Evolutionary conservation across 2,113 vertebrate species (phyloP), one percentile per base, ranked within the genome.

Genomic region (Cavia aperea): DNA sequence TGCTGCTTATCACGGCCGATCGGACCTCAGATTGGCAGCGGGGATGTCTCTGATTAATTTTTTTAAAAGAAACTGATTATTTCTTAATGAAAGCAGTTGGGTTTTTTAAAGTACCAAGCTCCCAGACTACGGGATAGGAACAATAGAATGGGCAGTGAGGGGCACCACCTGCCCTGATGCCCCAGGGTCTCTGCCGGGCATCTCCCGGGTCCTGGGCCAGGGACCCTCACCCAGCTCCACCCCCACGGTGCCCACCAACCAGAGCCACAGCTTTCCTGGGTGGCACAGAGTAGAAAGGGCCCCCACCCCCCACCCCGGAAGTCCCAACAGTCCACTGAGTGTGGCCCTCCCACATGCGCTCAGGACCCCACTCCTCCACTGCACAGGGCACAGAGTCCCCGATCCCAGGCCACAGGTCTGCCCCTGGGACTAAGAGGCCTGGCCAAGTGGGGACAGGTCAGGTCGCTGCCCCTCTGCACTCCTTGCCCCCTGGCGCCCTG

Each of bases 401-500:
- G 2, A 23, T 19, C 62, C 6, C 31, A n/a, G 70, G 72, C 58
- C 13, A 29, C 39, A 2, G 51, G 4, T 21, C 19, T 66, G 14
- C n/a, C 87, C 39, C 14, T 15, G 10, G 5, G 10, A 31, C 6
- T 43, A 2, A 0, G 24, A 18, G 1, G 36, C 36, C 73, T 11
- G 10, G 19, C 43, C 26, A 0, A 14, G 10, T 9, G 4, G 8
- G 43, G 8, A 2, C 36, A 5, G 14, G 0, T 26, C 3, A 0
- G 7, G 70, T 54, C 1, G 0, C 9, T 1, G 36, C 8, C 24
- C 21, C 24, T 3, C 24, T 33, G 18, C 16, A 1, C 9, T 18
- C 49, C 10, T 0, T 2, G 43, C 2, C 15, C 79, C 5, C 66
- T 0, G 19, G 36, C 1, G 1, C 11, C 36, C 0, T 0, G 49